phyloP scores from a whole-genome alignment of 2,888 invertebrate species.

The Laothoe populi region DNA sequence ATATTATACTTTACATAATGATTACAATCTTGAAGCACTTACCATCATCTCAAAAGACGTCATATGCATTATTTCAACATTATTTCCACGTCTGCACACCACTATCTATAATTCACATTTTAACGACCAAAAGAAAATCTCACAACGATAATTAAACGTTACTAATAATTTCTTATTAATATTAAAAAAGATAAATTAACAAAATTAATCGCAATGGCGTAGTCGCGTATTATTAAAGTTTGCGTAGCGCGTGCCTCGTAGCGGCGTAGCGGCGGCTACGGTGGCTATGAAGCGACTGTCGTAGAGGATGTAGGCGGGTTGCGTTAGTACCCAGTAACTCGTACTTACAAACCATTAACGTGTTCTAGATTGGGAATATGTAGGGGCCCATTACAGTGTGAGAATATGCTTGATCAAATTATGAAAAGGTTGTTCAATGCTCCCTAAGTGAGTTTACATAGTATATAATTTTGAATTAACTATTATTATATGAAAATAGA shows the following conservation, averaged over 20 bases:
- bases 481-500: too few species aligned
- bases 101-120: constrained; percentile 4
- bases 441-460: not conserved
- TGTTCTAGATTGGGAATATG: not conserved
- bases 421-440: not conserved
- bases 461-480: not conserved
- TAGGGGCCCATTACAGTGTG: not conserved
- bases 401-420: not conserved
- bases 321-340: not conserved
- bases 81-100: not conserved
- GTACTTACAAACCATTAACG: constrained; percentile 2
- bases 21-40: not conserved
- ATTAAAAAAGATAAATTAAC: not conserved
- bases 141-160: not conserved
- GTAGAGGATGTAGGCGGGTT: not conserved
- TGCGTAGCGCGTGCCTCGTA: constrained; percentile 41
- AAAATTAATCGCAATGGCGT: not conserved
- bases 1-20: too few species aligned
- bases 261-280: constrained; percentile 56
- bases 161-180: not conserved
- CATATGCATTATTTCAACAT: not conserved
- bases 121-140: not conserved
- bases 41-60: constrained; percentile 2
- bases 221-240: constrained; percentile 40
- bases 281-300: constrained; percentile 49